Evolutionary conservation across 92 coral and sea anemone genomes (phyloP).

Genomic region (Palythoa grandis): DNA sequence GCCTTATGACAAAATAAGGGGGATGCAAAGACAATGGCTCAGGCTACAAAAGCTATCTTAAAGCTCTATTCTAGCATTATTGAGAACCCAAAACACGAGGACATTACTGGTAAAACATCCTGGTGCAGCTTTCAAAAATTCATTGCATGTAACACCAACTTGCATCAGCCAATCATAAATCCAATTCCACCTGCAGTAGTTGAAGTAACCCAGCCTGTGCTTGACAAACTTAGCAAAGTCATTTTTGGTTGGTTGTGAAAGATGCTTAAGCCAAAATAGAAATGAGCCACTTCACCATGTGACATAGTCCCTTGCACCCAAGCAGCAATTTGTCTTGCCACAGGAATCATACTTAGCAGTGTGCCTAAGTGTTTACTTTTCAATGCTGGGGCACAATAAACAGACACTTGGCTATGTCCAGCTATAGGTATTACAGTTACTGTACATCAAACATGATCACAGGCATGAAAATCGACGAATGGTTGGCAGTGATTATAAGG

Average conservation of each 20-base stretch:
- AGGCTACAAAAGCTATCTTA: constrained; percentile 53
- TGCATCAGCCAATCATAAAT: constrained; percentile 50
- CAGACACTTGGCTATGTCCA: constrained; percentile 45
- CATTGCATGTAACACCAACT: constrained; percentile 27
- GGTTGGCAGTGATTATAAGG: constrained; percentile 38
- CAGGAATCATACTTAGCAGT: constrained; percentile 43
- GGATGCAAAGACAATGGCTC: constrained; percentile 49
- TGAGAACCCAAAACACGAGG: constrained; percentile 59
- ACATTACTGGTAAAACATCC: constrained; percentile 42
- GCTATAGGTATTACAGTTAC: constrained; percentile 37
- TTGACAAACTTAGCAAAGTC: constrained; percentile 50
- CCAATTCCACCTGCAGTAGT: constrained; percentile 59
- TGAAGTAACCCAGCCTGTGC: constrained; percentile 49
- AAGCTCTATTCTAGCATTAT: constrained; percentile 52
- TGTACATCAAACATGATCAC: constrained; percentile 42
- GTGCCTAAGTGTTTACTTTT: constrained; percentile 37
- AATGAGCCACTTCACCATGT: constrained; percentile 65
- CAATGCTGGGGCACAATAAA: constrained; percentile 39
- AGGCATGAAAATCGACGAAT: constrained; percentile 51
- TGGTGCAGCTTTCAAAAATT: constrained; percentile 65
- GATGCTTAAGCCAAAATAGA: constrained; percentile 48
- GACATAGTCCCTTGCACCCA: constrained; percentile 64
- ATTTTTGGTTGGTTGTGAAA: constrained; percentile 64
- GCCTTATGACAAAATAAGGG: constrained; percentile 54
- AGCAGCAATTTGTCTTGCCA: constrained; percentile 54